phyloP scores from a whole-genome alignment of 2,888 invertebrate genomes.

The Phytoseiulus persimilis region DNA sequence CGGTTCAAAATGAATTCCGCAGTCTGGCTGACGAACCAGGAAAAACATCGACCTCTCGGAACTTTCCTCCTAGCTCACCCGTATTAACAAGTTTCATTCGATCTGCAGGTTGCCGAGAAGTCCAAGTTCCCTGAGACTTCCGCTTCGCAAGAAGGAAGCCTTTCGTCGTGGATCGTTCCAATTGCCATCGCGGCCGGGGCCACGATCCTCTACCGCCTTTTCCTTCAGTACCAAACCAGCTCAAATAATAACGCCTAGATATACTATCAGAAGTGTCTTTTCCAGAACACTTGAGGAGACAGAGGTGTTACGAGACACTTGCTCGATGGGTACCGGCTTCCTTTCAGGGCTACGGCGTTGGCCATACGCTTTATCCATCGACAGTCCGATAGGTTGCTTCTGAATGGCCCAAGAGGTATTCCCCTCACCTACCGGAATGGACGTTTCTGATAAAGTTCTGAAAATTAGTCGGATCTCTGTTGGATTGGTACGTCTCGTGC shows the following conservation, averaged over 20 bases:
- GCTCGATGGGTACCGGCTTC: neutral
- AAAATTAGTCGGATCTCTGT: neutral
- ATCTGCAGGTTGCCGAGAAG: conserved; percentile 15
- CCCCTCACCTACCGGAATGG: neutral
- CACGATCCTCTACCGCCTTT: conserved; percentile 49
- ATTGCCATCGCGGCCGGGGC: conserved; percentile 49
- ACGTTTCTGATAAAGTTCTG: neutral
- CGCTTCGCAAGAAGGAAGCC: neutral
- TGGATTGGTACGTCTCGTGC: neutral
- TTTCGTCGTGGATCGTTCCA: conserved; percentile 48
- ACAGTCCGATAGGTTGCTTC: neutral
- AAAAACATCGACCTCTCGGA: no score
- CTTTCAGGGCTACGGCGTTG: neutral
- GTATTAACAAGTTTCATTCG: neutral
- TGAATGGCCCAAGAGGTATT: neutral
- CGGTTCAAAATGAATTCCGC: no score
- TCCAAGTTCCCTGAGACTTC: conserved; percentile 6
- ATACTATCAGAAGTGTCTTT: neutral
- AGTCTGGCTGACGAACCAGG: no score
- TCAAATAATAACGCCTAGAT: neutral
- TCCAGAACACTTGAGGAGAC: neutral
- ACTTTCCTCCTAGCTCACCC: no score
- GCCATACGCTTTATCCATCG: no score
- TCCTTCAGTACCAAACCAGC: conserved; percentile 42
- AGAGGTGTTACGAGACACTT: neutral